phyloP scores from a whole-genome alignment of 1,140 invertebrate genomes.

The Anadara kagoshimensis region DNA sequence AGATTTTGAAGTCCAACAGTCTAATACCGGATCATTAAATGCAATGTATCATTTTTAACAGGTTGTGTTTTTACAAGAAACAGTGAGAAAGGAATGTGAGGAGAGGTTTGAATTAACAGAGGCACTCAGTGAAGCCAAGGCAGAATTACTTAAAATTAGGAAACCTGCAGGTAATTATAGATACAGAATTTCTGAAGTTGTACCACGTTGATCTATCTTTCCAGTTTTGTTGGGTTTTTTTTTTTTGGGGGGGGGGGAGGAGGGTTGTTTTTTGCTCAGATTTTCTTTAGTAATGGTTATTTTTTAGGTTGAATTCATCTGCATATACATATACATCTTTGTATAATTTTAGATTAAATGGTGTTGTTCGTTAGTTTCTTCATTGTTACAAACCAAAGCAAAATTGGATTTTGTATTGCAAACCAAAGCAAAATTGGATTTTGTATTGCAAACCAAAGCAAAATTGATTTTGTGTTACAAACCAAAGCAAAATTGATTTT shows the following conservation, averaged over 20 bases:
- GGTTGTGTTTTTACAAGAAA: slow-evolving; percentile 66
- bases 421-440: no score
- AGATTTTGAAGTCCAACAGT: no score
- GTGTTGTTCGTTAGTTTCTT: no score
- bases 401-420: no score
- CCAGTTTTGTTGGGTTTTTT: background rate
- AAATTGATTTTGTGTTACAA: no score
- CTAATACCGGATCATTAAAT: background rate
- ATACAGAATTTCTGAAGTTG: background rate
- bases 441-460: no score
- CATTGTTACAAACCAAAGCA: no score
- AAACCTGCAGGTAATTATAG: slow-evolving; percentile 59
- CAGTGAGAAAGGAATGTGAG: slow-evolving; percentile 70
- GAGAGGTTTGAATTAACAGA: slow-evolving; percentile 72
- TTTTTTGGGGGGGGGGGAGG: background rate
- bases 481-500: no score
- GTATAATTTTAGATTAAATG: background rate
- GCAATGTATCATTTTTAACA: slow-evolving; percentile 23
- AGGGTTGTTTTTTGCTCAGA: background rate
- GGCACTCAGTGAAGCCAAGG: slow-evolving; percentile 63
- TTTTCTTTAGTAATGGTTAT: background rate
- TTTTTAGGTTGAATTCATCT: background rate
- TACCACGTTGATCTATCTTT: background rate
- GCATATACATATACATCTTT: background rate
- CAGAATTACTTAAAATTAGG: slow-evolving; percentile 65